Conservation (phyloP, 2,888 invertebrate species). For the Allacma fusca region DNA sequence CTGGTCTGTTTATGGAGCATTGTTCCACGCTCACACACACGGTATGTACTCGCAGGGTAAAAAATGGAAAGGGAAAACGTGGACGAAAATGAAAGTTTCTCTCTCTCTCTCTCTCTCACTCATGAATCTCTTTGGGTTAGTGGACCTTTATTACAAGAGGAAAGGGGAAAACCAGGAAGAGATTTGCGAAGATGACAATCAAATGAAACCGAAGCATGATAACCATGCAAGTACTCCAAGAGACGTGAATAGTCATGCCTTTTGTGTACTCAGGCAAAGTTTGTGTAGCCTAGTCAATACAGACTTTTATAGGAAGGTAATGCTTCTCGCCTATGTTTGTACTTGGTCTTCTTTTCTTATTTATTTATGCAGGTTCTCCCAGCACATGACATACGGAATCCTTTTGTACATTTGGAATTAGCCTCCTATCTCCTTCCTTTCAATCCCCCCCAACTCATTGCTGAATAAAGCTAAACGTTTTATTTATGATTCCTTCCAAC, state of each 20-base stretch:
- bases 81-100: constrained; percentile 37
- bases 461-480: neutral
- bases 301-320: neutral
- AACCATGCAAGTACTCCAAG: neutral
- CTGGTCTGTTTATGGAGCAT: constrained; percentile 32
- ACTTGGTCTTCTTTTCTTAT: neutral
- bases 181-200: constrained; percentile 44
- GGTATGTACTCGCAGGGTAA: neutral
- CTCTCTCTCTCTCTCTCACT: constrained; percentile 6
- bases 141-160: constrained; percentile 41
- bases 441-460: neutral
- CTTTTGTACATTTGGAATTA: neutral
- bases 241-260: neutral
- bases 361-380: neutral
- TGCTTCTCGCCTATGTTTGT: constrained; percentile 1
- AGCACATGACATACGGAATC: neutral
- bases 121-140: constrained; percentile 41
- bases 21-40: constrained; percentile 26
- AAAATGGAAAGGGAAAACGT: no score
- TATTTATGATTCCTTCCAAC: neutral
- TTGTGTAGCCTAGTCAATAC: neutral
- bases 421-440: neutral
- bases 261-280: neutral
- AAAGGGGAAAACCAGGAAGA: constrained; percentile 53
- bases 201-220: constrained; percentile 33